These are phyloP conservation scores for Lasioglossum albipes DNA, from an alignment of 1,140 invertebrate genomes.

Conservation along the genomic window DNA sequence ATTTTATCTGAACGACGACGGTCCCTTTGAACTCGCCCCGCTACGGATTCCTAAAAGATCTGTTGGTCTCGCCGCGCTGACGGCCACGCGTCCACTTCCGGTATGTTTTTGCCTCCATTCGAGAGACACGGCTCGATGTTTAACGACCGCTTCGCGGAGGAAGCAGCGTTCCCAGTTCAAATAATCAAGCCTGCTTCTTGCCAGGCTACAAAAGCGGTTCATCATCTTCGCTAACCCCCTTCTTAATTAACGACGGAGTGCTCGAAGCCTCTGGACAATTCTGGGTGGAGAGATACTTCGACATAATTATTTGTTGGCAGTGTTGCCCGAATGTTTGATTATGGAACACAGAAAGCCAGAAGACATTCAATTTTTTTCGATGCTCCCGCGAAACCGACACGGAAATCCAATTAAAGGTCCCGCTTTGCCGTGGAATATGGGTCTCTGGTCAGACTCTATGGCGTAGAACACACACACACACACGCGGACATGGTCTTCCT, in stretches of 20 bases:
- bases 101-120: background rate
- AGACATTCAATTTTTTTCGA: no score
- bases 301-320: no score
- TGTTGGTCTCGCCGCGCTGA: no score
- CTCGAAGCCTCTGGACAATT: background rate
- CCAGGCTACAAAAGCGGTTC: background rate
- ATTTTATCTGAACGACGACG: no score
- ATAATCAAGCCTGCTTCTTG: background rate
- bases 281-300: no score
- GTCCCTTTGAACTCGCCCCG: background rate
- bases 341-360: no score
- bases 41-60: background rate
- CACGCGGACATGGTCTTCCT: background rate
- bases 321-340: no score
- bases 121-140: background rate
- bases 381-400: background rate
- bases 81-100: background rate
- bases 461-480: no score
- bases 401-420: background rate
- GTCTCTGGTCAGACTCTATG: background rate
- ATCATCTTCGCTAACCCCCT: no score
- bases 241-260: no score
- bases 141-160: background rate
- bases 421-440: background rate
- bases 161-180: background rate